phyloP scores from a whole-genome alignment of 2,888 invertebrate genomes.

The Uropetala carovei region DNA sequence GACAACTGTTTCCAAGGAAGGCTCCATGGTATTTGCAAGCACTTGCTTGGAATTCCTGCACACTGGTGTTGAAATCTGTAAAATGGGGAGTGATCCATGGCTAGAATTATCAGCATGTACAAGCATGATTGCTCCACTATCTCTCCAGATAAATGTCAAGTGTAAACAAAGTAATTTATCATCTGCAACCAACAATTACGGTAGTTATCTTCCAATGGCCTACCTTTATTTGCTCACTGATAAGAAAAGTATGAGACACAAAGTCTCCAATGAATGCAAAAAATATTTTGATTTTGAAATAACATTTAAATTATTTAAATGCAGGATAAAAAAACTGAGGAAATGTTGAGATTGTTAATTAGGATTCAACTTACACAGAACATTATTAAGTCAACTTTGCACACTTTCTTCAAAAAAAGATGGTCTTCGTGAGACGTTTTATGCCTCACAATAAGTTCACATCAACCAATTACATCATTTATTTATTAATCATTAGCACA shows the following conservation, averaged over 20 bases:
- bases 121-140: constrained; percentile 52
- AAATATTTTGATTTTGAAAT: background rate
- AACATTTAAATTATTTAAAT: background rate
- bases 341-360: background rate
- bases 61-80: constrained; percentile 61
- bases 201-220: constrained; percentile 31
- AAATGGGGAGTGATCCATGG: constrained; percentile 58
- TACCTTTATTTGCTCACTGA: constrained; percentile 39
- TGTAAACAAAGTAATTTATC: constrained; percentile 56
- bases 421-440: constrained; percentile 36
- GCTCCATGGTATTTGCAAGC: constrained; percentile 48
- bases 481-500: constrained; percentile 62
- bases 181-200: background rate
- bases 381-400: background rate
- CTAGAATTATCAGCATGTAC: constrained; percentile 43
- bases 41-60: constrained; percentile 60
- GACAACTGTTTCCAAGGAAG: constrained; percentile 59
- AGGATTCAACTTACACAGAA: background rate
- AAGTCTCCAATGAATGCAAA: background rate
- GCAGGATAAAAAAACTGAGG: background rate
- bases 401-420: constrained; percentile 29
- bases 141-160: constrained; percentile 35
- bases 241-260: constrained; percentile 33
- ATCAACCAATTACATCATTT: constrained; percentile 44
- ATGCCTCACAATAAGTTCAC: constrained; percentile 57